Conservation (phyloP, 2,888 invertebrate genomes). For the Melieria omissa region DNA sequence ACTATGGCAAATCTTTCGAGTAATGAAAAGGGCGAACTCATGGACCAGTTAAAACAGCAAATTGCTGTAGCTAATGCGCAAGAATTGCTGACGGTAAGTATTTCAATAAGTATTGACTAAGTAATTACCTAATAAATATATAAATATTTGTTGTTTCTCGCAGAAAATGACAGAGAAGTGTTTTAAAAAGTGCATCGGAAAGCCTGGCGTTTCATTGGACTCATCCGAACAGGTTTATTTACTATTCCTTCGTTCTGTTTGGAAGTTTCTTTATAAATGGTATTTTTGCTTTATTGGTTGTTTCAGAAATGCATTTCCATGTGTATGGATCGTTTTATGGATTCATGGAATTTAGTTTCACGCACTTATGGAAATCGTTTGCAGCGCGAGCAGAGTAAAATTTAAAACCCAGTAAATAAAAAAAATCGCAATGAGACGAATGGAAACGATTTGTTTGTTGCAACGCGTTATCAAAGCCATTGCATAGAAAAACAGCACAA, state of each 20-base stretch:
- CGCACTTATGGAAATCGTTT: slow-evolving; percentile 87
- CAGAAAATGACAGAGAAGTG: slow-evolving; percentile 98
- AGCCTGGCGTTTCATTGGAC: slow-evolving; percentile 90
- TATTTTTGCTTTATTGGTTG: background rate
- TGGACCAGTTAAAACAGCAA: slow-evolving; percentile 96
- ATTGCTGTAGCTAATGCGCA: slow-evolving; percentile 94
- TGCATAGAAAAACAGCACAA: too few relatives aligned
- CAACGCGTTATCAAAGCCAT: too few relatives aligned
- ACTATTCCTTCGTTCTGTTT: background rate
- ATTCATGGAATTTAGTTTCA: slow-evolving; percentile 93
- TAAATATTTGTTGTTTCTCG: slow-evolving; percentile 27
- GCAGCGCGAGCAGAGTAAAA: slow-evolving; percentile 73
- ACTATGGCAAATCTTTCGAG: slow-evolving; percentile 71
- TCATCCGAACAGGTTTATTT: slow-evolving; percentile 83
- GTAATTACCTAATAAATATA: background rate
- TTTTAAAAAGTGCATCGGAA: slow-evolving; percentile 92
- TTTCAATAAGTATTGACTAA: background rate
- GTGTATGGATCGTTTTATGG: slow-evolving; percentile 99
- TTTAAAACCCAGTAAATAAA: background rate
- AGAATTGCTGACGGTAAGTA: slow-evolving; percentile 83
- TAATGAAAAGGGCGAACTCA: slow-evolving; percentile 84
- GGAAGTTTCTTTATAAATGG: background rate
- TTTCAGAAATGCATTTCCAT: slow-evolving; percentile 89
- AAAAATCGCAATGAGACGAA: too few relatives aligned
- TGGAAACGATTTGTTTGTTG: too few relatives aligned